phyloP scores from a whole-genome alignment of 2,888 invertebrate genomes.

The Lathronympha strigana region DNA sequence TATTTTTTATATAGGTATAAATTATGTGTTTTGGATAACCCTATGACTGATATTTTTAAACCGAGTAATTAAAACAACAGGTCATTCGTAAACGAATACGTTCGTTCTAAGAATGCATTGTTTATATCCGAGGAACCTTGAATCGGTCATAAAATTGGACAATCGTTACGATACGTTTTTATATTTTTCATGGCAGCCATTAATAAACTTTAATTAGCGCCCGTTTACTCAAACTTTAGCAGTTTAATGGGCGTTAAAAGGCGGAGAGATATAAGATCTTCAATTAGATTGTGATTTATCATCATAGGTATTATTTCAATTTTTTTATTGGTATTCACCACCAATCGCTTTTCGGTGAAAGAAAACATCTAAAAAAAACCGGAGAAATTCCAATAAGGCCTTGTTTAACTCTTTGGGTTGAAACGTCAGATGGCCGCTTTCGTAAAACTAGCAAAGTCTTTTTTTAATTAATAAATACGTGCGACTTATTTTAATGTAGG shows the following conservation, averaged over 20 bases:
- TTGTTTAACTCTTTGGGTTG: too few species aligned
- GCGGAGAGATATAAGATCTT: slow-evolving; percentile 3
- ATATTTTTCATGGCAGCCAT: slow-evolving; percentile 36
- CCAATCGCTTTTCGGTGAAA: too few species aligned
- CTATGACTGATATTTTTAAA: too few species aligned
- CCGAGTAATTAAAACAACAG: not conserved
- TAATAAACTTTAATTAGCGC: slow-evolving; percentile 29
- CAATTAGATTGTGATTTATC: slow-evolving; percentile 5
- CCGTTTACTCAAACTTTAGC: slow-evolving; percentile 1
- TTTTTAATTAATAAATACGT: too few species aligned
- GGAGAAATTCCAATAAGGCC: too few species aligned
- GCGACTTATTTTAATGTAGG: too few species aligned
- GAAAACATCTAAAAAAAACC: too few species aligned
- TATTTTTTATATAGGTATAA: too few species aligned
- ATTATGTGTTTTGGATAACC: too few species aligned
- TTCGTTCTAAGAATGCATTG: slow-evolving; percentile 3
- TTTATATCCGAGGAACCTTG: slow-evolving; percentile 14
- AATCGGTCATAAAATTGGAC: slow-evolving; percentile 15
- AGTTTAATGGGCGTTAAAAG: slow-evolving; percentile 21
- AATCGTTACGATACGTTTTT: slow-evolving; percentile 19
- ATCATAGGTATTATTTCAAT: not conserved
- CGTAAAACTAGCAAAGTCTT: too few species aligned
- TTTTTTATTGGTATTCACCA: too few species aligned
- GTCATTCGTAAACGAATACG: not conserved
- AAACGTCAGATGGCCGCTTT: too few species aligned